Percentiles rank a stretch among this genome's conserved stretches.
Evolutionary conservation across 92 coral and sea anemone species (phyloP).

Genomic region (Virgularia gustaviana): DNA sequence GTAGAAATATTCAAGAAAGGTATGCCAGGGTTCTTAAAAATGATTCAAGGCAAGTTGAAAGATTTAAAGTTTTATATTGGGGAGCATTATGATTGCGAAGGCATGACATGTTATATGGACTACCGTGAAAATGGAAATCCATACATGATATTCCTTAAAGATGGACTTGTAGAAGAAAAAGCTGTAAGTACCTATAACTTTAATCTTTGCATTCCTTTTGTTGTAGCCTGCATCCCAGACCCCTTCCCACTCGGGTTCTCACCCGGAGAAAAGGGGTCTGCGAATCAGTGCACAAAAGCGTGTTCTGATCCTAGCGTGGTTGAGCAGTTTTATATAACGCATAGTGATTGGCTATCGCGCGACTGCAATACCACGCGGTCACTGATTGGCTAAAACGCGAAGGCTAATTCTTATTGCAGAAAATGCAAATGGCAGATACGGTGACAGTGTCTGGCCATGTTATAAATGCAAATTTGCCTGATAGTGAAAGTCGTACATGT

Average conservation of each 20-base stretch:
- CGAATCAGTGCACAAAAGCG: slow-evolving; percentile 16
- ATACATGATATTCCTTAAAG: slow-evolving; percentile 50
- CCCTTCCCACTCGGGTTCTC: slow-evolving; percentile 2
- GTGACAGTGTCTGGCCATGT: background rate
- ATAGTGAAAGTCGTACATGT: background rate
- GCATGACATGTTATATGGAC: slow-evolving; percentile 42
- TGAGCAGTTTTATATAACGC: background rate
- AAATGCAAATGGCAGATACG: background rate
- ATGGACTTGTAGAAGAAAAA: slow-evolving; percentile 51
- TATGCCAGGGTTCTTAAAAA: background rate
- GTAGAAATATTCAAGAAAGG: slow-evolving; percentile 23
- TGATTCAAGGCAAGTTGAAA: slow-evolving; percentile 4
- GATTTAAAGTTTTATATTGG: slow-evolving; percentile 19
- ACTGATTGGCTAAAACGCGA: too few relatives aligned
- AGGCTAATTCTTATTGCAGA: too few relatives aligned
- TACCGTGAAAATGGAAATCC: slow-evolving; percentile 45
- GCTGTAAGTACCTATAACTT: slow-evolving; percentile 42
- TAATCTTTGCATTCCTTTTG: too few relatives aligned
- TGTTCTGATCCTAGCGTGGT: slow-evolving; percentile 2
- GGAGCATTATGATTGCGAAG: background rate
- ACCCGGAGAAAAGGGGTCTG: slow-evolving; percentile 10
- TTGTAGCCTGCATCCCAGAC: slow-evolving; percentile 3
- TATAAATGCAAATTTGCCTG: background rate
- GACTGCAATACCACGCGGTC: too few relatives aligned
- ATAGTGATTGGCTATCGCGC: background rate